These are phyloP conservation scores for Brachypteracias leptosomus DNA, from an alignment of 2,113 vertebrate species.

Conservation along the genomic window DNA sequence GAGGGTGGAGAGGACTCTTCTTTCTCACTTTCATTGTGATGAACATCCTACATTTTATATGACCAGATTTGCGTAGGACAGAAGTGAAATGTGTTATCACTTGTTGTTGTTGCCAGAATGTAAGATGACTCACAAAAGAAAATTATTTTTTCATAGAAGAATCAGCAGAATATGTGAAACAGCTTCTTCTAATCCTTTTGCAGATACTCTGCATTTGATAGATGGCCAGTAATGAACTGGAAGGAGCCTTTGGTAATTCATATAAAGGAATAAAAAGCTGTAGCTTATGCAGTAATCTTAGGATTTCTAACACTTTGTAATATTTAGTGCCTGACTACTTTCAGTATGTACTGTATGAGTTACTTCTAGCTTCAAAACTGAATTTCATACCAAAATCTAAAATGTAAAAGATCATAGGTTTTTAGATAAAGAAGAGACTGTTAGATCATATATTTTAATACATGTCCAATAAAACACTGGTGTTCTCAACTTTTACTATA, in stretches of 20 bases:
- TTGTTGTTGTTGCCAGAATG: background rate
- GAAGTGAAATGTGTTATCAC: background rate
- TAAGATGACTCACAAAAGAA: background rate
- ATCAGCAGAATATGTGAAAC: background rate
- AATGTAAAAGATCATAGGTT: background rate
- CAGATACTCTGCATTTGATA: background rate
- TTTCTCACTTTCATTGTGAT: background rate
- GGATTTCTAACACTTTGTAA: background rate
- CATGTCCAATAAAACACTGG: fast-evolving
- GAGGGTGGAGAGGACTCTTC: background rate
- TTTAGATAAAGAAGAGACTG: background rate
- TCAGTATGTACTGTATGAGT: background rate
- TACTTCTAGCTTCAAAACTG: background rate
- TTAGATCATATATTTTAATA: background rate
- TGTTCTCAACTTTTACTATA: background rate
- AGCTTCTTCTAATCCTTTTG: background rate
- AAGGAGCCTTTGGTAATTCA: background rate
- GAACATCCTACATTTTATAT: background rate
- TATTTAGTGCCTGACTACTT: background rate
- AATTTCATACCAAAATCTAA: background rate
- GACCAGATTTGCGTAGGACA: background rate
- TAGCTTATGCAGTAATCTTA: background rate
- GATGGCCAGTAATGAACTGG: background rate
- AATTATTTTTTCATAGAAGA: background rate
- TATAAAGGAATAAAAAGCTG: background rate